These are phyloP conservation scores for Noctua janthe DNA, from an alignment of 2,888 invertebrate genomes.

Conservation along the genomic window DNA sequence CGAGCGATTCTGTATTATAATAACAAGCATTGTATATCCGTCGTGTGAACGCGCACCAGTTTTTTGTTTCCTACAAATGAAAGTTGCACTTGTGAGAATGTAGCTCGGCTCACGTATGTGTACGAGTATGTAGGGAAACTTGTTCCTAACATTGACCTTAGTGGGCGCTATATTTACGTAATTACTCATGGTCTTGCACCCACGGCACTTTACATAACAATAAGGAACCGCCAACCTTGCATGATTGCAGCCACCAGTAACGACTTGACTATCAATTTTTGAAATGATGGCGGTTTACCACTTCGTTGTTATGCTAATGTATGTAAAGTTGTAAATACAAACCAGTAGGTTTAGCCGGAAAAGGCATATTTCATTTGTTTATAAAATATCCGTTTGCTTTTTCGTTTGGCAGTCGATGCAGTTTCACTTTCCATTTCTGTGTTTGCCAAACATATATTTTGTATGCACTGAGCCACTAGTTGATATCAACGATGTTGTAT, in stretches of 20 bases:
- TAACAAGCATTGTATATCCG: conserved; percentile 75
- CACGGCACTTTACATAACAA: conserved; percentile 43
- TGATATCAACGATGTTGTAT: conserved; percentile 44
- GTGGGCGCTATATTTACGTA: conserved; percentile 59
- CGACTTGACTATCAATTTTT: conserved; percentile 22
- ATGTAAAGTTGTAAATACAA: conserved; percentile 2
- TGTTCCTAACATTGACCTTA: conserved; percentile 85
- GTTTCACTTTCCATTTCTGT: conserved; percentile 63
- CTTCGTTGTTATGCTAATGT: conserved; percentile 9
- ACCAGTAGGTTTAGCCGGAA: not conserved
- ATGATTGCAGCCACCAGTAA: conserved; percentile 13
- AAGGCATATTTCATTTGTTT: conserved; percentile 6
- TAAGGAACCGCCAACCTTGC: conserved; percentile 35
- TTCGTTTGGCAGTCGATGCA: conserved; percentile 26
- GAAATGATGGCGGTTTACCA: conserved; percentile 2
- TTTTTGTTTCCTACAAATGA: conserved; percentile 88
- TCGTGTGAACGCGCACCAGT: conserved; percentile 86
- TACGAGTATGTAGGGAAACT: conserved; percentile 76
- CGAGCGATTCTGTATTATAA: conserved; percentile 73
- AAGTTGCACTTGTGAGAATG: conserved; percentile 89
- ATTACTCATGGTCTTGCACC: conserved; percentile 62
- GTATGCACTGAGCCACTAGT: conserved; percentile 50
- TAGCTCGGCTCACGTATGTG: conserved; percentile 73
- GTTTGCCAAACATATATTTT: conserved; percentile 45
- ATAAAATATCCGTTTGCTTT: conserved; percentile 2